phyloP scores from a whole-genome alignment of 1,140 invertebrate genomes.

The Zaprionus lachaisei region DNA sequence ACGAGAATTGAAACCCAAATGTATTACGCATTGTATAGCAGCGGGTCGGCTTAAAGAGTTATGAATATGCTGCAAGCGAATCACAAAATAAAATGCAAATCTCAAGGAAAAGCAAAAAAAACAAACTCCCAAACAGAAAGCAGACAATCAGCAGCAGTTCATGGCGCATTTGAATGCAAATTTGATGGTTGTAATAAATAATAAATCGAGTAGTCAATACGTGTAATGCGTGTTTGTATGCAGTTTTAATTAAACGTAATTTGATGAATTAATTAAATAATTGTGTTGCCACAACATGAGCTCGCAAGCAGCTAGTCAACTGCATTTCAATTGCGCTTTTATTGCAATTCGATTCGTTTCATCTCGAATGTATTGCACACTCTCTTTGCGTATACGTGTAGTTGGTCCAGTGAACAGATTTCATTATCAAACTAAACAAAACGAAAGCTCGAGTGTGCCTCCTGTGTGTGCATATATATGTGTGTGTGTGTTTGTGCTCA shows the following conservation, averaged over 20 bases:
- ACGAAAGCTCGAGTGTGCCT: background rate
- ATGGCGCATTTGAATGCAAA: background rate
- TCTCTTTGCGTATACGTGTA: background rate
- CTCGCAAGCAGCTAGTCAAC: slow-evolving; percentile 8
- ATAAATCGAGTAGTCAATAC: background rate
- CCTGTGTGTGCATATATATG: background rate
- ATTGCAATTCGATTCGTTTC: background rate
- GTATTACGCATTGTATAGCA: slow-evolving; percentile 4
- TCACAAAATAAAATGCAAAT: slow-evolving; percentile 18
- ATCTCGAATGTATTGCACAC: background rate
- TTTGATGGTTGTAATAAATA: background rate
- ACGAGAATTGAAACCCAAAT: slow-evolving; percentile 31
- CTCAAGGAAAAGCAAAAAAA: background rate
- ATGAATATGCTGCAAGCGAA: background rate
- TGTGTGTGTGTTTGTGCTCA: background rate
- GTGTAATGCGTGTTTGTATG: slow-evolving; percentile 16
- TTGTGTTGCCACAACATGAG: background rate
- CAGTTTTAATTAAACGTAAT: slow-evolving; percentile 27
- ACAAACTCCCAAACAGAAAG: background rate
- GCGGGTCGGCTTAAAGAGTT: slow-evolving; percentile 9
- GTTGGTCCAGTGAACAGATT: background rate
- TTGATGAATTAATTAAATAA: slow-evolving; percentile 22
- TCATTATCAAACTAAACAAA: slow-evolving; percentile 25
- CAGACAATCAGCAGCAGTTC: background rate
- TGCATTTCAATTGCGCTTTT: slow-evolving; percentile 12